Percentiles rank a stretch among this genome's conserved stretches.
Evolutionary conservation across 2,113 vertebrate species (phyloP).

Genomic region (Oreochromis tanganicae): DNA sequence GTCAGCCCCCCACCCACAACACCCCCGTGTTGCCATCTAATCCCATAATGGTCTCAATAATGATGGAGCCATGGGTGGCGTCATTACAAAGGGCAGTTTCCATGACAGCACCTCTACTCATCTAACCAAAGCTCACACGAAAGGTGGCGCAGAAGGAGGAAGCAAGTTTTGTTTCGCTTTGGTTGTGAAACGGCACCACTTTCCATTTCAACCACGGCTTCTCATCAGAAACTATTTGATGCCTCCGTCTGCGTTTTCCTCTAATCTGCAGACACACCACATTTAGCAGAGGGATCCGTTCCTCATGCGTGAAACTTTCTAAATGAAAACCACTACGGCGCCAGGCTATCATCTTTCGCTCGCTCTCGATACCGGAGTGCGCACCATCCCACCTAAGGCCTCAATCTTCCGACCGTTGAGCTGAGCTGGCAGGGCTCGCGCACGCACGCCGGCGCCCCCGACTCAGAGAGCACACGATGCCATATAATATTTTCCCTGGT

Average conservation of each 20-base stretch:
- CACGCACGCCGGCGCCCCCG: neutral
- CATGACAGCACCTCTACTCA: conserved; percentile 27
- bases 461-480: neutral
- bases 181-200: neutral
- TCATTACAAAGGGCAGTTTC: conserved; percentile 50
- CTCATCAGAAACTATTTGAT: neutral
- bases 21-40: conserved; percentile 40
- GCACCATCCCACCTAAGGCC: neutral
- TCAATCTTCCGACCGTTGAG: neutral
- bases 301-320: conserved; percentile 4
- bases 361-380: neutral
- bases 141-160: neutral
- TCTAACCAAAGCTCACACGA: neutral
- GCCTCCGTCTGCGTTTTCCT: neutral
- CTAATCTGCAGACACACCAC: conserved; percentile 18
- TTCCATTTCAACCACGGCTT: neutral
- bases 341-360: neutral
- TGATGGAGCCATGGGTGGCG: conserved; percentile 40
- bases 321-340: conserved; percentile 7
- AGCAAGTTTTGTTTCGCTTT: neutral
- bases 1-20: neutral
- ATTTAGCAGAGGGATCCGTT: neutral
- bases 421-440: neutral
- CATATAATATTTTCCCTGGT: neutral
- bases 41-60: conserved; percentile 50